Evolutionary conservation across 2,888 invertebrate species (phyloP).

Genomic region (Bhutanitis thaidina): DNA sequence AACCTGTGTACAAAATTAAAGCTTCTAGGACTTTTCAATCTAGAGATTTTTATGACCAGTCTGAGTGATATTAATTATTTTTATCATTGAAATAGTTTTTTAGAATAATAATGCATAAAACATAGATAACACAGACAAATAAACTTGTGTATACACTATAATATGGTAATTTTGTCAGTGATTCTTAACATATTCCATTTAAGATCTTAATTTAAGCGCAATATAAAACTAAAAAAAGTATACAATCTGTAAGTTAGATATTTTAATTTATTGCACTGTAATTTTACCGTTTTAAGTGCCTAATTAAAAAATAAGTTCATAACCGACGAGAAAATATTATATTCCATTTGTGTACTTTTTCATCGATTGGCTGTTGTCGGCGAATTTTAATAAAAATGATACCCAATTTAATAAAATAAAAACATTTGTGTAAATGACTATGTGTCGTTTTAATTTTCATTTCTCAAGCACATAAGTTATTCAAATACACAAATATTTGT

Average conservation of each 20-base stretch:
- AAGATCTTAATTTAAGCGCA: constrained; percentile 36
- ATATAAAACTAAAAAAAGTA: constrained; percentile 6
- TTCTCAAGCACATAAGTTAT: too few relatives aligned
- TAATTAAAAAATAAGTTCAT: constrained; percentile 15
- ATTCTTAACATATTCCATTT: not conserved
- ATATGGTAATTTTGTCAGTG: constrained; percentile 23
- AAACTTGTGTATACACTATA: constrained; percentile 41
- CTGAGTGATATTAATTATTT: not conserved
- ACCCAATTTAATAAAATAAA: constrained; percentile 53
- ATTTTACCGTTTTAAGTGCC: constrained; percentile 24
- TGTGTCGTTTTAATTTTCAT: constrained; percentile 15
- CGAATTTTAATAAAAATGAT: constrained; percentile 44
- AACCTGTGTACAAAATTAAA: too few relatives aligned
- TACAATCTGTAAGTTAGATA: constrained; percentile 15
- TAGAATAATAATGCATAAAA: too few relatives aligned
- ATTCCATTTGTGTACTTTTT: constrained; percentile 11
- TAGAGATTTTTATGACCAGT: too few relatives aligned
- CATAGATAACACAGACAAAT: not conserved
- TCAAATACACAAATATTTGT: too few relatives aligned
- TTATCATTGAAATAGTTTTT: too few relatives aligned
- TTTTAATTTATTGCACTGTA: constrained; percentile 22
- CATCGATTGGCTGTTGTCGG: constrained; percentile 31
- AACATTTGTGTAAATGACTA: constrained; percentile 61
- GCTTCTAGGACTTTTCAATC: too few relatives aligned
- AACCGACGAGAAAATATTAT: not conserved